Percentiles rank a stretch among this genome's conserved stretches.
Evolutionary conservation across 2,888 invertebrate genomes (phyloP).

Genomic region (Calameuta idolon): DNA sequence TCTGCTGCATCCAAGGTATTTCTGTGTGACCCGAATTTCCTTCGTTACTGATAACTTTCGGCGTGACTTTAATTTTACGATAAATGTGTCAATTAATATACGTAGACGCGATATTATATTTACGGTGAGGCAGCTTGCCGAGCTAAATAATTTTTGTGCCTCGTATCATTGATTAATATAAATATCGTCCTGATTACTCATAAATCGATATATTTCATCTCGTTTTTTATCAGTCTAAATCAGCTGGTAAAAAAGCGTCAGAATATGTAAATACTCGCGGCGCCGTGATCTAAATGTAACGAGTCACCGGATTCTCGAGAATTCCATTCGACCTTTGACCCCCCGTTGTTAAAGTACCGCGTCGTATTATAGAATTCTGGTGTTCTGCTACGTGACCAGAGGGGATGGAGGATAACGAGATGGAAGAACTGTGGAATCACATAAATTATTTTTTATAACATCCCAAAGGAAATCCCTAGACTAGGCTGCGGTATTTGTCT

Average conservation of each 20-base stretch:
- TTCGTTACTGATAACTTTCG: not conserved
- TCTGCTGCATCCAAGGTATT: not conserved
- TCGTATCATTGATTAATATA: not conserved
- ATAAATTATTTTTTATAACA: not conserved
- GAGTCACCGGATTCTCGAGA: not conserved
- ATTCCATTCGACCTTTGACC: not conserved
- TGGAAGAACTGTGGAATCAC: not conserved
- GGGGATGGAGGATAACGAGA: not conserved
- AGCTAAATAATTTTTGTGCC: not conserved
- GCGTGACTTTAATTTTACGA: not conserved
- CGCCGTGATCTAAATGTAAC: not conserved
- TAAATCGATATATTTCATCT: not conserved
- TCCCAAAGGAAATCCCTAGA: not conserved
- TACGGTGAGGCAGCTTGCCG: not conserved
- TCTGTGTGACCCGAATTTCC: not conserved
- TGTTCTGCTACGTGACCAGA: not conserved
- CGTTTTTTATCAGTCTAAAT: not conserved
- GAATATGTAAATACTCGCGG: not conserved
- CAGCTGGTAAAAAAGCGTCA: not conserved
- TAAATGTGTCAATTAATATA: not conserved
- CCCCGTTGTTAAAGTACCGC: not conserved
- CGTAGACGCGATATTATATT: not conserved
- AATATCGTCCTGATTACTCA: not conserved
- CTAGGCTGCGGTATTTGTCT: conserved; percentile 1
- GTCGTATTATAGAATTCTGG: not conserved